phyloP scores from a whole-genome alignment of 2,797 vertebrate genomes.

The Platyrinchus mystaceus region DNA sequence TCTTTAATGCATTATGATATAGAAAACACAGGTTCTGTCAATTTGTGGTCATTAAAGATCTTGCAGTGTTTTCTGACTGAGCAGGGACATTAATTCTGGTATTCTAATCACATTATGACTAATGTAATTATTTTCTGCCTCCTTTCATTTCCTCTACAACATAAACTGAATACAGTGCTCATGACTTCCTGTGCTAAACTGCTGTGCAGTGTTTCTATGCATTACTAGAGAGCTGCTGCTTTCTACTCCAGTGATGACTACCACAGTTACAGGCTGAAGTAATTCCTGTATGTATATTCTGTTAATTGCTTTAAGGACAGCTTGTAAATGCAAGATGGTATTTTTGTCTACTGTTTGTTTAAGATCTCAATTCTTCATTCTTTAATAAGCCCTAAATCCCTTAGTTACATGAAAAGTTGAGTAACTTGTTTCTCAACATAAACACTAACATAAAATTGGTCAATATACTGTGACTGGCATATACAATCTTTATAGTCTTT shows the following conservation, averaged over 20 bases:
- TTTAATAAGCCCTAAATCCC: neutral
- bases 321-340: neutral
- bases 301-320: neutral
- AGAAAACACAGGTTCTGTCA: constrained; percentile 3
- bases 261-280: neutral
- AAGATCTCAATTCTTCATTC: neutral
- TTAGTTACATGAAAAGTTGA: neutral
- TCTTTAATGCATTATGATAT: neutral
- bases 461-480: neutral
- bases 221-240: neutral
- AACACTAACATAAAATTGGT: neutral
- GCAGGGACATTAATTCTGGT: neutral
- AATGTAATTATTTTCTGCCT: constrained; percentile 40
- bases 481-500: constrained; percentile 6
- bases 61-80: neutral
- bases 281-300: neutral
- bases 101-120: constrained; percentile 36
- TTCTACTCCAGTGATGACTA: neutral
- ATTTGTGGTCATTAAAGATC: constrained; percentile 22
- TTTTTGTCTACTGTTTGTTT: neutral
- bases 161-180: constrained; percentile 9
- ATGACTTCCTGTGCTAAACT: constrained; percentile 27
- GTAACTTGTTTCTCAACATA: neutral
- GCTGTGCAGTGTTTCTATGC: neutral
- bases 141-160: constrained; percentile 33